A percentile compares a stretch with the other conserved stretches of the same genome.
Conservation (phyloP, 1,140 invertebrate species). For the Orius insidiosus region DNA sequence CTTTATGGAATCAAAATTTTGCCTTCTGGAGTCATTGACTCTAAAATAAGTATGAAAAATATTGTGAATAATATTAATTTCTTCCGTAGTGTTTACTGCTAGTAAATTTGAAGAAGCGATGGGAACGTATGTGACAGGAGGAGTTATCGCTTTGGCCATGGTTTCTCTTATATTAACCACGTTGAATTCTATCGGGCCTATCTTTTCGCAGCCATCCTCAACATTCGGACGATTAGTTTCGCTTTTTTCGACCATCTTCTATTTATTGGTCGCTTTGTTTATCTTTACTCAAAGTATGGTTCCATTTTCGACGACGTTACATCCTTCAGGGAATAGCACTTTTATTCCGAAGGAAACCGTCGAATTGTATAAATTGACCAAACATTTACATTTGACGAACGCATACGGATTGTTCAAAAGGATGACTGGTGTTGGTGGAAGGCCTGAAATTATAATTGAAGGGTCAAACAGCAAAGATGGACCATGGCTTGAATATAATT, state of each 20-base stretch:
- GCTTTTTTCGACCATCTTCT: slow-evolving; percentile 35
- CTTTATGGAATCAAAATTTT: slow-evolving; percentile 35
- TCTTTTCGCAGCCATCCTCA: slow-evolving; percentile 27
- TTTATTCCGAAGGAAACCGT: slow-evolving; percentile 34
- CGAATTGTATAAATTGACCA: slow-evolving; percentile 33
- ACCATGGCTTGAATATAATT: slow-evolving; percentile 65
- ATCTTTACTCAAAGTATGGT: slow-evolving; percentile 50
- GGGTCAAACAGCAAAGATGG: slow-evolving; percentile 41
- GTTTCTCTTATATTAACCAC: slow-evolving; percentile 33
- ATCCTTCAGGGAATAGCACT: slow-evolving; percentile 37
- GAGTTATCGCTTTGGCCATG: slow-evolving; percentile 33
- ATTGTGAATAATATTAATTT: slow-evolving; percentile 22
- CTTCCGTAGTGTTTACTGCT: slow-evolving; percentile 42
- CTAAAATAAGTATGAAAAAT: slow-evolving; percentile 37
- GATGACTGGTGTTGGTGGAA: slow-evolving; percentile 50
- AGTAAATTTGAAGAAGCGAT: slow-evolving; percentile 35
- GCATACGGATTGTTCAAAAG: slow-evolving; percentile 48
- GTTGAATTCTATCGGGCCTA: slow-evolving; percentile 12
- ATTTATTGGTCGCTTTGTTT: slow-evolving; percentile 32
- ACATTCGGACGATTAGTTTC: slow-evolving; percentile 34
- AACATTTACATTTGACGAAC: slow-evolving; percentile 31
- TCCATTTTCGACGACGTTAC: slow-evolving; percentile 28
- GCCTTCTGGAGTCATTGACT: slow-evolving; percentile 34
- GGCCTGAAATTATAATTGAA: slow-evolving; percentile 60
- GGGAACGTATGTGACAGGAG: slow-evolving; percentile 23